Evolutionary conservation across 2,113 vertebrate genomes (phyloP).

Genomic region (Heterochromis multidens): DNA sequence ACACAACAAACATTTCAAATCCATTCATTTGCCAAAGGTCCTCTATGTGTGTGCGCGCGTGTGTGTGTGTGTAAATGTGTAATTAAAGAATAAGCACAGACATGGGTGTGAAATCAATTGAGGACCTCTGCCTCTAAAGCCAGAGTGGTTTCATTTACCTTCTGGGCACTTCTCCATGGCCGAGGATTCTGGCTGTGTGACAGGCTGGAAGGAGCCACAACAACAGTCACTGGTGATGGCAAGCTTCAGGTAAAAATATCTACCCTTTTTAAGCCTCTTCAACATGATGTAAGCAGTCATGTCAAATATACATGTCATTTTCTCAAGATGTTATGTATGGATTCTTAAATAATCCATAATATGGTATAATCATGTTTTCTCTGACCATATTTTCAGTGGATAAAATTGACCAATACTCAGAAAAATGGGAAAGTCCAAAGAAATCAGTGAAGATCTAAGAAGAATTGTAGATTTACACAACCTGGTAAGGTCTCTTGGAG

Average conservation of each 20-base stretch:
- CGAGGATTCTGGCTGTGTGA: slow-evolving; percentile 39
- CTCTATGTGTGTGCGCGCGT: background rate
- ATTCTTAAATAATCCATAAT: no score
- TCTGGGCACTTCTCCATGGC: slow-evolving; percentile 40
- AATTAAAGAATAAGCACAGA: background rate
- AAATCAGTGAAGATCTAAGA: no score
- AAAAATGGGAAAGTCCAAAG: no score
- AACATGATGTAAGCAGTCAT: background rate
- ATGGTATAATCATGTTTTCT: no score
- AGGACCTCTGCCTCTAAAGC: slow-evolving; percentile 7
- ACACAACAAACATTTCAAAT: background rate
- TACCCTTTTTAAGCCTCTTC: background rate
- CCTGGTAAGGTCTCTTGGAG: no score
- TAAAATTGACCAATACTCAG: no score
- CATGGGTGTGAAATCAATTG: slow-evolving; percentile 32
- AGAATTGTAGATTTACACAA: no score
- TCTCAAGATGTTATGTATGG: no score
- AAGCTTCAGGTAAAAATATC: background rate
- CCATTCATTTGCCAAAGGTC: background rate
- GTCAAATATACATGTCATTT: no score
- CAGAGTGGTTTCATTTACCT: slow-evolving; percentile 54
- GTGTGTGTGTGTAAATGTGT: background rate
- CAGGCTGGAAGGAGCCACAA: slow-evolving; percentile 20
- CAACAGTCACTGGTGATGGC: background rate
- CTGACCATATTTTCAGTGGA: no score